Percentiles rank a stretch among this genome's conserved stretches.
Conservation (phyloP, 2,888 invertebrate genomes). For the Dastarcus helophoroides region DNA sequence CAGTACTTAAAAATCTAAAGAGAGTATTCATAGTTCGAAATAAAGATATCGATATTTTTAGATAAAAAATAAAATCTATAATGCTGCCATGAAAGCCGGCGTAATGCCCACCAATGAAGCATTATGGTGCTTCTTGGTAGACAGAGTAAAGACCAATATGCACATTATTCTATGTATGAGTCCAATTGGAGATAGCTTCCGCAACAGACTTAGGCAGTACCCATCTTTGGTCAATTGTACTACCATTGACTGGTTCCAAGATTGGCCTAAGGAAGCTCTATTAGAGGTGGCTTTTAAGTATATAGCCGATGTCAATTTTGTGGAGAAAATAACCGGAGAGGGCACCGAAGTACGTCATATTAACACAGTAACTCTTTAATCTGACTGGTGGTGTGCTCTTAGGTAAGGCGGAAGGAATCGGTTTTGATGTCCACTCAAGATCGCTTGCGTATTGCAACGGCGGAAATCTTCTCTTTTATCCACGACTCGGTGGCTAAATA, state of each 20-base stretch:
- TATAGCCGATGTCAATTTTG: slow-evolving; percentile 58
- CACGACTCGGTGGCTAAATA: slow-evolving; percentile 70
- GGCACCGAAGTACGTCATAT: slow-evolving; percentile 4
- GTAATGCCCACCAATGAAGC: slow-evolving; percentile 53
- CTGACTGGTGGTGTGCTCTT: neutral
- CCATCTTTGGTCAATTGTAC: slow-evolving; percentile 80
- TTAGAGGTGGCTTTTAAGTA: slow-evolving; percentile 83
- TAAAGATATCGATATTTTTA: too few relatives aligned
- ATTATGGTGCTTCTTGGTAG: slow-evolving; percentile 65
- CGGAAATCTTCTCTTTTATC: slow-evolving; percentile 67
- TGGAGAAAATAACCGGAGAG: slow-evolving; percentile 55
- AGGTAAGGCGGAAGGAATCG: slow-evolving; percentile 31
- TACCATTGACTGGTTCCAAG: slow-evolving; percentile 82
- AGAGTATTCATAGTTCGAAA: too few relatives aligned
- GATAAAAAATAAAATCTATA: slow-evolving; percentile 50
- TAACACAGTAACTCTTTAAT: neutral
- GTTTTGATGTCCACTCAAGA: slow-evolving; percentile 41
- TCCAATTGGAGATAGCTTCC: slow-evolving; percentile 77
- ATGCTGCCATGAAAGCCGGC: slow-evolving; percentile 45
- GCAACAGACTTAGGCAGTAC: slow-evolving; percentile 75
- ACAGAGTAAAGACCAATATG: slow-evolving; percentile 62
- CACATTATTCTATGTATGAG: slow-evolving; percentile 81
- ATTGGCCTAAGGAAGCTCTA: slow-evolving; percentile 81
- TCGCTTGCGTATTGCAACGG: slow-evolving; percentile 50
- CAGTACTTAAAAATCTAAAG: too few relatives aligned